Evolutionary conservation across 2,888 invertebrate genomes (phyloP).

Genomic region (Cheilosia vulpina): DNA sequence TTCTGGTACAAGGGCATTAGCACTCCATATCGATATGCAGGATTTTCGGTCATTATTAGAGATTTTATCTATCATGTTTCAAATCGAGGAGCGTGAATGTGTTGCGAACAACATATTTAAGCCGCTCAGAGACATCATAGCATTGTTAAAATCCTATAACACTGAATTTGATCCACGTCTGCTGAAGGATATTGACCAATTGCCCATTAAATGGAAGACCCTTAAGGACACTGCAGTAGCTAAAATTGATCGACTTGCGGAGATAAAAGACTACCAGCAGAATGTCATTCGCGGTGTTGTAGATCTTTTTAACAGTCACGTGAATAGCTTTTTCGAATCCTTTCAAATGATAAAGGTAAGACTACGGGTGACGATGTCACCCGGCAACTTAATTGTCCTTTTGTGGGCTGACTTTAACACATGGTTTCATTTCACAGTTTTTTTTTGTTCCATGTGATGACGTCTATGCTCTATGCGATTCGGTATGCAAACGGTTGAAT

Average conservation of each 20-base stretch:
- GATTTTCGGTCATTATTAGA: slow-evolving; percentile 93
- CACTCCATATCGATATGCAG: slow-evolving; percentile 89
- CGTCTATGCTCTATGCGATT: slow-evolving; percentile 89
- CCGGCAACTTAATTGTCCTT: slow-evolving; percentile 44
- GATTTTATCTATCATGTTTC: slow-evolving; percentile 91
- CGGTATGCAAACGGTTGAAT: slow-evolving; percentile 87
- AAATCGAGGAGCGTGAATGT: slow-evolving; percentile 89
- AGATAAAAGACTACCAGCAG: slow-evolving; percentile 94
- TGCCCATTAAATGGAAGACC: slow-evolving; percentile 95
- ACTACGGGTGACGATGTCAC: slow-evolving; percentile 14
- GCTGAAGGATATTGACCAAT: slow-evolving; percentile 90
- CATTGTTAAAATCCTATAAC: slow-evolving; percentile 92
- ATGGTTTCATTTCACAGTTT: slow-evolving; percentile 82
- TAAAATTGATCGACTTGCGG: slow-evolving; percentile 93
- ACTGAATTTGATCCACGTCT: slow-evolving; percentile 93
- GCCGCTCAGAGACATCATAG: slow-evolving; percentile 93
- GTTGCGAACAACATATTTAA: slow-evolving; percentile 95
- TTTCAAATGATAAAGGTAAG: slow-evolving; percentile 64
- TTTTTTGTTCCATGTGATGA: slow-evolving; percentile 88
- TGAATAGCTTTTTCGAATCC: slow-evolving; percentile 83
- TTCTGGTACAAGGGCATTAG: slow-evolving; percentile 89
- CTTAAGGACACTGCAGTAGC: slow-evolving; percentile 92
- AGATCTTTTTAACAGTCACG: slow-evolving; percentile 90
- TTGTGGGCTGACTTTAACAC: slow-evolving; percentile 51
- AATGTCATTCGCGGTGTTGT: slow-evolving; percentile 92